These are phyloP conservation scores for Diacarnus erythraeanus DNA, from an alignment of 37 sponge, comb jelly and placozoan genomes.

Conservation along the genomic window DNA sequence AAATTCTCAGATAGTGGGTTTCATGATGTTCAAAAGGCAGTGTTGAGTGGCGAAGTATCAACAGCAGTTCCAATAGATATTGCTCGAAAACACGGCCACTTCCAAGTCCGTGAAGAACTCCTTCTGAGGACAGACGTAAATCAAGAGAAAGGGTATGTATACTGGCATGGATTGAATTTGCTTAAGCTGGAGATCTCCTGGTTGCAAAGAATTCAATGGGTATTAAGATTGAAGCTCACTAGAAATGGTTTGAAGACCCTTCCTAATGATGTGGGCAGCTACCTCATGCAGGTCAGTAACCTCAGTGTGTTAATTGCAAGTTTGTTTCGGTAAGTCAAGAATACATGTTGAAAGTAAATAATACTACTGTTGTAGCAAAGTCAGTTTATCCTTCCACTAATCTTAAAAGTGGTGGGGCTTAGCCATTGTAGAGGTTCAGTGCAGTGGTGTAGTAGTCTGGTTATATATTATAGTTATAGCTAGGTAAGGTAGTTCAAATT, in stretches of 20 bases:
- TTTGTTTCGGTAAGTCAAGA: no score
- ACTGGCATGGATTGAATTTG: conserved; percentile 78
- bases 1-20: conserved; percentile 23
- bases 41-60: conserved; percentile 36
- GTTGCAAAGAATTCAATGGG: conserved; percentile 76
- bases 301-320: no score
- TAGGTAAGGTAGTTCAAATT: no score
- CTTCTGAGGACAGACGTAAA: conserved; percentile 76
- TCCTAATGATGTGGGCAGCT: conserved; percentile 64
- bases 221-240: conserved; percentile 57
- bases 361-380: no score
- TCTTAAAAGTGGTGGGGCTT: no score
- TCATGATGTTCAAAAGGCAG: conserved; percentile 38
- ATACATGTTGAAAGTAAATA: no score
- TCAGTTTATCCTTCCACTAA: no score
- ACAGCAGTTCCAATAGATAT: conserved; percentile 66
- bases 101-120: conserved; percentile 55
- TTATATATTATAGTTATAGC: no score
- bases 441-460: no score
- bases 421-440: no score
- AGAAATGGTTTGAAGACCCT: conserved; percentile 65
- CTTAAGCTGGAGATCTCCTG: conserved; percentile 61
- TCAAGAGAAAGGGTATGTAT: conserved; percentile 51
- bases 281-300: conserved; percentile 46
- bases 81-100: conserved; percentile 44